Conservation (phyloP, 1,140 invertebrate genomes). For the Drosophila sproati region DNA sequence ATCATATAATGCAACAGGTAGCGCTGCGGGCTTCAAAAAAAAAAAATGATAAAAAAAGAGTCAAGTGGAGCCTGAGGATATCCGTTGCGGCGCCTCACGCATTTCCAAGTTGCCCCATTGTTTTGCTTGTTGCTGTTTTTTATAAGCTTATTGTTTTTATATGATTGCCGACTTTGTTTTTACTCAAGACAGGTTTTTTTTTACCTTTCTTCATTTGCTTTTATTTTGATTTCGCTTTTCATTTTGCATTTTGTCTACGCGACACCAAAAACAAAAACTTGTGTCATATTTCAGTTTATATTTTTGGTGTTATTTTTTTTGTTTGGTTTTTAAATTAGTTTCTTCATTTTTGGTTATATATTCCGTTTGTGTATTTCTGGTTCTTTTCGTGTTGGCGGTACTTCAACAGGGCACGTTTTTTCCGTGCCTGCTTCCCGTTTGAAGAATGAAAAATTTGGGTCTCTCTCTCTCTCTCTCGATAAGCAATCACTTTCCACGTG, state of each 20-base stretch:
- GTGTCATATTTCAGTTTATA: constrained; percentile 58
- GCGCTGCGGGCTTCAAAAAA: constrained; percentile 37
- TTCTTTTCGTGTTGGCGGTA: not conserved
- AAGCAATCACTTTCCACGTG: constrained; percentile 73
- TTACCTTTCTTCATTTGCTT: constrained; percentile 28
- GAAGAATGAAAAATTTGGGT: constrained; percentile 27
- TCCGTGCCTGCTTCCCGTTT: constrained; percentile 9
- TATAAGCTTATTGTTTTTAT: constrained; percentile 41
- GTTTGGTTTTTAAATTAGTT: constrained; percentile 55
- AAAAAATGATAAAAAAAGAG: constrained; percentile 9
- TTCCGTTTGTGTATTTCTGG: constrained; percentile 7
- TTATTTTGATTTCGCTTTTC: constrained; percentile 70
- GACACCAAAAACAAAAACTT: constrained; percentile 40
- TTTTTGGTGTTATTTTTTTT: constrained; percentile 36
- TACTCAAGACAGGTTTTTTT: constrained; percentile 40
- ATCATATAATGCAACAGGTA: constrained; percentile 52
- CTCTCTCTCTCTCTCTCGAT: constrained; percentile 40
- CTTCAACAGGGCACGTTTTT: constrained; percentile 5
- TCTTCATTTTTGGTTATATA: constrained; percentile 19
- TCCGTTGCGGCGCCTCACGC: constrained; percentile 57
- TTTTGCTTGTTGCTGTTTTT: constrained; percentile 39
- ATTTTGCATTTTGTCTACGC: constrained; percentile 58
- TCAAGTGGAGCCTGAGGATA: constrained; percentile 56
- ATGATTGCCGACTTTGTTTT: constrained; percentile 64
- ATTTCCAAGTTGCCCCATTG: constrained; percentile 45